Evolutionary conservation across 2,113 vertebrate species (phyloP).

Genomic region (Zosterops pallidus): DNA sequence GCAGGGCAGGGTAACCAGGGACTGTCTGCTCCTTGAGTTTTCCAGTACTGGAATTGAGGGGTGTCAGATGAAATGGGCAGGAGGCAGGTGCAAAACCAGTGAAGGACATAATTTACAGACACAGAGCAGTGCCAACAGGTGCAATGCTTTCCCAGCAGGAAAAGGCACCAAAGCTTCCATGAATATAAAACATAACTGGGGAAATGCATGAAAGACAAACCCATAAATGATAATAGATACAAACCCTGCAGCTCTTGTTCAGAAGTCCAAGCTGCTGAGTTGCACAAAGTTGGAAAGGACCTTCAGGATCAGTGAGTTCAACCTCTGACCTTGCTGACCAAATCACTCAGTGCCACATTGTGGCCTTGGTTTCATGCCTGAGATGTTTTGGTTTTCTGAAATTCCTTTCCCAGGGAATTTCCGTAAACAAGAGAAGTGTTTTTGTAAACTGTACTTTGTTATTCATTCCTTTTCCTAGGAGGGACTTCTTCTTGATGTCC

Average conservation of each 20-base stretch:
- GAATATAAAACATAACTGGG: not conserved
- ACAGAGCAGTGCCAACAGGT: accelerated
- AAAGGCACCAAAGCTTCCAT: not conserved
- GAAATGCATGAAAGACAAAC: not conserved
- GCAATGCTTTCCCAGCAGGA: not conserved
- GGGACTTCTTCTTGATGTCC: no score
- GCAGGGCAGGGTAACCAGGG: not conserved
- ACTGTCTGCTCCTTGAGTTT: not conserved
- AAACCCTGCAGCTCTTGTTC: not conserved
- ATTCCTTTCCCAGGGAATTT: no score
- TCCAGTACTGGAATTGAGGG: not conserved
- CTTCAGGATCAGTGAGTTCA: not conserved
- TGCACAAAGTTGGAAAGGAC: not conserved
- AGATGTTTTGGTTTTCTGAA: no score
- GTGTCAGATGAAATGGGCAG: not conserved
- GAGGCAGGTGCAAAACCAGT: not conserved
- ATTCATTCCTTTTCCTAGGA: no score
- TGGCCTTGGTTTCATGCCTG: no score
- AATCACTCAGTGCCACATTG: not conserved
- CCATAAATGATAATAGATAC: not conserved
- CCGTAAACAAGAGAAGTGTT: no score
- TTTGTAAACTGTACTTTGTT: no score
- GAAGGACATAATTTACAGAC: not conserved
- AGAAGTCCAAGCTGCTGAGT: not conserved
- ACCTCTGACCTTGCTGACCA: not conserved